Base-by-base conservation (phyloP, 2,797 vertebrate species). In the Crax fasciolata region DNA sequence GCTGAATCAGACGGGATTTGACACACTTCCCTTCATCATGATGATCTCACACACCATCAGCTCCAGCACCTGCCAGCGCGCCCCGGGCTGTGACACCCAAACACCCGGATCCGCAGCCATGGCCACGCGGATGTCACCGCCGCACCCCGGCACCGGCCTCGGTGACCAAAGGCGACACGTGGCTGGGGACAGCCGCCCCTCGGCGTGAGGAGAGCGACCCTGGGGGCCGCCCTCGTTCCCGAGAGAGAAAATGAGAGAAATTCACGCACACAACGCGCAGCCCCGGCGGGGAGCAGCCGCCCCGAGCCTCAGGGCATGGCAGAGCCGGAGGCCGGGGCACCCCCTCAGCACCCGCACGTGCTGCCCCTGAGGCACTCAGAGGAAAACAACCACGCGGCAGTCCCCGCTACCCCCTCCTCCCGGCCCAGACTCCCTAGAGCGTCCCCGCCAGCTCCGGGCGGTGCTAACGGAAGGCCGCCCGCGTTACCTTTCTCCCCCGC, bases 401-500 rank as follows among this genome's bases (percentile, higher is more conserved):
- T 10, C 10, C 32, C 0, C 16, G 1, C 18, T 15, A 9, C 30
- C 9, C 4, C n/a, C 51, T 35, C 35, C 35, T 35, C 35, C 35
- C 35, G 35, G 35, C 35, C 35, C 35, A 35, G 35, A 35, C 35
- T 35, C 8, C 8, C 35, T 35, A 35, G 35, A 35, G 35, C 35
- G 35, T 35, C 35, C 35, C 35, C 35, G 35, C 35, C 51, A 15
- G 5, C 68, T 23, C 68, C 76, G 17, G 21, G 21, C 13, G 51
- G 79, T 63, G 4, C 15, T 2, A 19, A 13, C 19, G 11, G n/a
- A 11, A n/a, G 8, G 38, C 58, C 46, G 38, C 41, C 16, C 32
- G 20, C 46, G 27, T 85, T 94, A 82, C 94, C 92, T 93, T 85
- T 67, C 30, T 16, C 88, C 46, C 52, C 35, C 35, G 35, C 25